Conservation (phyloP, 2,797 vertebrate species). For the Acomys russatus region DNA sequence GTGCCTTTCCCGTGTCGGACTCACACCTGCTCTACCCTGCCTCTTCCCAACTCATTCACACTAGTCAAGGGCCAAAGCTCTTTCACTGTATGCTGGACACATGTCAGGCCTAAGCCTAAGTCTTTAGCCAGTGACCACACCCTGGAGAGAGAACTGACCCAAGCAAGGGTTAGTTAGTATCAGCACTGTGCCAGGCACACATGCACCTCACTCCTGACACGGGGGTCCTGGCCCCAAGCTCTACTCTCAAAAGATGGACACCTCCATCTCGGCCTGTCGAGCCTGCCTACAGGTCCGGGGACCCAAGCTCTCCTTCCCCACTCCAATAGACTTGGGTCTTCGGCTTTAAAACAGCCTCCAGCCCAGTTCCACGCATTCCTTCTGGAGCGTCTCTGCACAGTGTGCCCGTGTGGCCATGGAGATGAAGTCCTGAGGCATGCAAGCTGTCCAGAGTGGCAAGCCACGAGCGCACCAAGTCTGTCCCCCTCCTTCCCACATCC, state of each 20-base stretch:
- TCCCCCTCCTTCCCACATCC: conserved; percentile 83
- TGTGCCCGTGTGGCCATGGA: conserved; percentile 85
- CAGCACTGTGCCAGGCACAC: neutral
- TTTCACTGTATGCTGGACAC: neutral
- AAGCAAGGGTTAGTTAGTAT: conserved; percentile 42
- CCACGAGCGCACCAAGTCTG: conserved; percentile 81
- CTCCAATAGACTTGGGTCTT: conserved; percentile 70
- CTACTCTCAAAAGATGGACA: neutral
- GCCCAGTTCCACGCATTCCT: conserved; percentile 88
- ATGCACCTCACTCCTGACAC: neutral
- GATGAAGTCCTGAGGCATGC: conserved; percentile 87
- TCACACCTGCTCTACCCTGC: neutral
- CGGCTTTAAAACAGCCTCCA: conserved; percentile 67
- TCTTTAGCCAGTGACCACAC: neutral
- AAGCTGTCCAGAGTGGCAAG: conserved; percentile 84
- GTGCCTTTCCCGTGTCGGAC: fast-evolving
- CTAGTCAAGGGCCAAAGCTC: neutral
- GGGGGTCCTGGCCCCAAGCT: neutral
- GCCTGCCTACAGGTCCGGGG: neutral
- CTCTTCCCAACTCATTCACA: neutral
- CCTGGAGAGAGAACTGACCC: neutral
- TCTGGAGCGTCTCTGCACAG: conserved; percentile 90
- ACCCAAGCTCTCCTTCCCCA: neutral
- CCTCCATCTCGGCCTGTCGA: neutral
- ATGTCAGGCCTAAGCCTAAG: neutral